Percentiles rank a stretch among this genome's conserved stretches.
Conservation (phyloP, 2,888 invertebrate species). For the Athetis lepigone region DNA sequence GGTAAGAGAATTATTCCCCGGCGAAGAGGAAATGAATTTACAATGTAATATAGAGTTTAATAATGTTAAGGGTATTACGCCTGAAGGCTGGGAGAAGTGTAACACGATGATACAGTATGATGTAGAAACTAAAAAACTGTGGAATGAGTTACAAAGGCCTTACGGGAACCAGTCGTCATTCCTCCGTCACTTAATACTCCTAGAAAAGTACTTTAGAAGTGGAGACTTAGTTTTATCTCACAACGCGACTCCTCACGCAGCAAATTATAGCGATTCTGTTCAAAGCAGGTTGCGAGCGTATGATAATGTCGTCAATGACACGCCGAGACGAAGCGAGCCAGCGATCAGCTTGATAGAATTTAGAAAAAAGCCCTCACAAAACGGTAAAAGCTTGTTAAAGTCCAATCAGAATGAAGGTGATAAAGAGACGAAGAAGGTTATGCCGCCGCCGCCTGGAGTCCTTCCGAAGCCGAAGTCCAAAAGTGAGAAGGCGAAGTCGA, state of each 20-base stretch:
- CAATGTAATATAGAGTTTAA: slow-evolving; percentile 94
- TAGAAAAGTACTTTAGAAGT: slow-evolving; percentile 96
- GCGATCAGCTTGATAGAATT: slow-evolving; percentile 84
- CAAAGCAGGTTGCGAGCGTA: slow-evolving; percentile 94
- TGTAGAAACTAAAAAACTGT: slow-evolving; percentile 94
- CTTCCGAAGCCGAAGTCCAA: slow-evolving; percentile 75
- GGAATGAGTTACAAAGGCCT: slow-evolving; percentile 95
- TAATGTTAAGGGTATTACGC: slow-evolving; percentile 93
- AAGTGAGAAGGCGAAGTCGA: slow-evolving; percentile 79
- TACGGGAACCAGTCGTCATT: slow-evolving; percentile 97
- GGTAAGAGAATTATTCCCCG: slow-evolving; percentile 95
- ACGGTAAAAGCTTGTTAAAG: slow-evolving; percentile 86
- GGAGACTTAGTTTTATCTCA: slow-evolving; percentile 94
- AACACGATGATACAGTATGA: slow-evolving; percentile 95
- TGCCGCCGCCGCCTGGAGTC: slow-evolving; percentile 77
- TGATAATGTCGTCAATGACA: slow-evolving; percentile 90
- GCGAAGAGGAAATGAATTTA: slow-evolving; percentile 95
- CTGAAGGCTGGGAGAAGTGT: slow-evolving; percentile 96
- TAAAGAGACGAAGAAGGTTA: slow-evolving; percentile 77
- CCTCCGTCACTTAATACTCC: slow-evolving; percentile 94
- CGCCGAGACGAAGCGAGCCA: slow-evolving; percentile 75
- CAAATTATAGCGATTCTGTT: slow-evolving; percentile 95
- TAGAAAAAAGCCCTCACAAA: slow-evolving; percentile 83
- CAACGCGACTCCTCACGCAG: slow-evolving; percentile 93
- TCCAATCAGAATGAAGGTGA: slow-evolving; percentile 78